These are phyloP conservation scores for Amphimedon queenslandica DNA, from an alignment of 37 sponge, comb jelly and placozoan genomes.

Conservation along the genomic window DNA sequence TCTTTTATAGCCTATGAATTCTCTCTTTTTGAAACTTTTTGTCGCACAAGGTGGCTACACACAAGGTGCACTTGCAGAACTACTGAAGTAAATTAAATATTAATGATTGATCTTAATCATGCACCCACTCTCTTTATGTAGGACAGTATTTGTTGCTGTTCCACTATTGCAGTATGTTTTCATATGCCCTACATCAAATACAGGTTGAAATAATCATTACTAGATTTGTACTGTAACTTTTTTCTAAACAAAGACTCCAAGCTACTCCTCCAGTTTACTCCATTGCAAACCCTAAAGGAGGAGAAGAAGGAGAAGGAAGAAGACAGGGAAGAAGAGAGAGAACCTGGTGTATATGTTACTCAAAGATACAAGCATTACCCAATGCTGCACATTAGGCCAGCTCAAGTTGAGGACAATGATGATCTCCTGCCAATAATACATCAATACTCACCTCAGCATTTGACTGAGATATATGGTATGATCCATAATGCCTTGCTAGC, in stretches of 20 bases:
- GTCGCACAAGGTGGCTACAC: conserved; percentile 70
- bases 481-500: too few relatives aligned
- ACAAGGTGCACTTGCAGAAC: conserved; percentile 57
- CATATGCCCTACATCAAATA: conserved; percentile 13
- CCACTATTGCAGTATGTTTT: conserved; percentile 71
- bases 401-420: conserved; percentile 91
- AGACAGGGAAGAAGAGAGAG: too few relatives aligned
- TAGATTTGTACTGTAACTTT: too few relatives aligned
- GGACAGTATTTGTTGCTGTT: conserved; percentile 62
- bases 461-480: neutral
- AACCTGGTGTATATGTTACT: conserved; percentile 12
- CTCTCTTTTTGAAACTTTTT: conserved; percentile 84
- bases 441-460: conserved; percentile 20
- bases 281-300: too few relatives aligned
- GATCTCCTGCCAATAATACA: conserved; percentile 88
- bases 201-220: too few relatives aligned
- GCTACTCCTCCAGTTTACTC: too few relatives aligned
- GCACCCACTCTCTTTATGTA: conserved; percentile 14
- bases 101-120: neutral
- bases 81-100: conserved; percentile 35
- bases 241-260: too few relatives aligned
- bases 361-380: conserved; percentile 74
- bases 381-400: conserved; percentile 63
- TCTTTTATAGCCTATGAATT: conserved; percentile 78
- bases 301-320: too few relatives aligned